Evolutionary conservation across 2,888 invertebrate genomes (phyloP), one percentile per base, ranked within the genome.

Genomic region (Nymphalis urticae): DNA sequence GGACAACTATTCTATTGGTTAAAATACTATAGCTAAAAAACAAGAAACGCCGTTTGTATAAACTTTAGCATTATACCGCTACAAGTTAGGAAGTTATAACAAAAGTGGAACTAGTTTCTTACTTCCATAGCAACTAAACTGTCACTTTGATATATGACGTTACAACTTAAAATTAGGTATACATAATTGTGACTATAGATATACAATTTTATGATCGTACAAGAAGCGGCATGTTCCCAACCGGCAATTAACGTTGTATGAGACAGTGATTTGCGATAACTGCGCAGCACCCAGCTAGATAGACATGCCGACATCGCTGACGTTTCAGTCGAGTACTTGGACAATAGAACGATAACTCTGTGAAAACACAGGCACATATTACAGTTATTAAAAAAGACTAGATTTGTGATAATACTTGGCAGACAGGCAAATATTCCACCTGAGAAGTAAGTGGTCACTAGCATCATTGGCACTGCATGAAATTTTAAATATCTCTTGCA

Each of bases 271-370:
- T 70, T 71, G 70, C 65, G 51, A 66, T 72, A 64, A 68, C 68
- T 68, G 69, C 48, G 51, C 51, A 48, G 59, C 56, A 69, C 59
- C 70, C 69, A 64, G 66, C 66, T 62, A 68, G 71, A 66, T 67
- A 68, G 64, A 68, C 64, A 70, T 32, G 62, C 66, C 54, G 64
- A 63, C 68, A 60, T 70, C 62, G 56, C 67, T 68, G 72, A 69
- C 69, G 62, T 64, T 72, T 68, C 24, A 59, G 61, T 66, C 64
- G 62, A 65, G 62, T 53, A 66, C 69, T 66, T 36, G 66, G 66
- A 74, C 74, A 74, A 74, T 74, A 72, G 72, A 71, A 65, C 75
- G 69, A 75, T 76, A 74, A 76, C 71, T 64, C 66, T 56, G 67
- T 70, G 69, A 71, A 73, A 74, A 70, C 21, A 21, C 1, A 21